Percentiles rank a stretch among this genome's conserved stretches.
Conservation (phyloP, 2,888 invertebrate species). For the Cheilosia grossa region DNA sequence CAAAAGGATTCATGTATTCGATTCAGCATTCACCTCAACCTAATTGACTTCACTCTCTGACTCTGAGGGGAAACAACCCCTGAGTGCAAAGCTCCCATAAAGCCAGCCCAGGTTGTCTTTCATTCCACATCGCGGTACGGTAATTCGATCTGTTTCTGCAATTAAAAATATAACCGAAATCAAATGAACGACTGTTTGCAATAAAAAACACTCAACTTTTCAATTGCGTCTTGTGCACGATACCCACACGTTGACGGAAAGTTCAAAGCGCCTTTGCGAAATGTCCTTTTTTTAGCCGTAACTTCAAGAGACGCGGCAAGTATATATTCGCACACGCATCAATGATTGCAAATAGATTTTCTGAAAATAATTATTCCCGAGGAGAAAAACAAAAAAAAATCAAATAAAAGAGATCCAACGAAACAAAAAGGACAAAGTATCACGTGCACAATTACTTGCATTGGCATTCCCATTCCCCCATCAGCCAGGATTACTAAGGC, state of each 20-base stretch:
- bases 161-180: slow-evolving; percentile 66
- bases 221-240: slow-evolving; percentile 48
- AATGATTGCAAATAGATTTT: slow-evolving; percentile 69
- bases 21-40: background rate
- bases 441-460: slow-evolving; percentile 68
- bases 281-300: slow-evolving; percentile 61
- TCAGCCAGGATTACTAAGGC: slow-evolving; percentile 12
- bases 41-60: background rate
- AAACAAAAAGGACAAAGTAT: slow-evolving; percentile 69
- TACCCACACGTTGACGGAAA: slow-evolving; percentile 31
- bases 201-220: slow-evolving; percentile 71
- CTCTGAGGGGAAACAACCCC: background rate
- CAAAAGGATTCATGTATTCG: background rate
- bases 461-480: slow-evolving; percentile 18
- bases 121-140: background rate
- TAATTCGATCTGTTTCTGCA: slow-evolving; percentile 51
- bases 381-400: background rate
- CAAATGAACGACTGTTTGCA: slow-evolving; percentile 70
- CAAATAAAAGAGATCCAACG: slow-evolving; percentile 29
- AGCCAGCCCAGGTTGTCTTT: background rate
- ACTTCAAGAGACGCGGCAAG: slow-evolving; percentile 52
- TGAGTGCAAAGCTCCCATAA: slow-evolving; percentile 1
- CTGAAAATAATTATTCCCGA: slow-evolving; percentile 69
- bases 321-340: slow-evolving; percentile 57
- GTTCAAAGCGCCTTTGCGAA: slow-evolving; percentile 64